Conservation (phyloP, 2,888 invertebrate species). For the Caenorhabditis sinica region DNA sequence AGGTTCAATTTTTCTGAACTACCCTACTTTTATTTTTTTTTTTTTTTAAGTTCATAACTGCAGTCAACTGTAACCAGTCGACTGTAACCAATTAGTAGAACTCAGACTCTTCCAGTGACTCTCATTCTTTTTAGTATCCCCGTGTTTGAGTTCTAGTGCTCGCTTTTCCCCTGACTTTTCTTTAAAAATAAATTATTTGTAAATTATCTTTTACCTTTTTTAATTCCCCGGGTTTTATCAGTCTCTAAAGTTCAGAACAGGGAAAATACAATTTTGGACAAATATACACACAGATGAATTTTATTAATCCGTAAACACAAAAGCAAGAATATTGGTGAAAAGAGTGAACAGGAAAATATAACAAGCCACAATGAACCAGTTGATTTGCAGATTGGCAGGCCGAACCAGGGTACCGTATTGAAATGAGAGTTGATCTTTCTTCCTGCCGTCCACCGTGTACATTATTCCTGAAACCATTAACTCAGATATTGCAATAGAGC, state of each 20-base stretch:
- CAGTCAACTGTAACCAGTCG: background rate
- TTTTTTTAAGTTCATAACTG: no score
- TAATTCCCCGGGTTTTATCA: no score
- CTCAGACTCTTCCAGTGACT: conserved; percentile 38
- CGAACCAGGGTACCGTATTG: conserved; percentile 27
- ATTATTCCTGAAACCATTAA: conserved; percentile 48
- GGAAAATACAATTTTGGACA: no score
- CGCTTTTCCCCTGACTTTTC: background rate
- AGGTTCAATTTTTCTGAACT: conserved; percentile 39
- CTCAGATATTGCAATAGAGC: background rate
- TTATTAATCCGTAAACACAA: conserved; percentile 25
- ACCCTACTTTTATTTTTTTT: background rate
- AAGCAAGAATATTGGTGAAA: conserved; percentile 22
- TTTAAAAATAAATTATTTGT: conserved; percentile 10
- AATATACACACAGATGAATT: no score
- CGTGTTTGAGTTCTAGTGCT: conserved; percentile 34
- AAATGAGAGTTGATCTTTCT: conserved; percentile 22
- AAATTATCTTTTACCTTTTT: background rate
- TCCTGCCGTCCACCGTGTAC: conserved; percentile 40
- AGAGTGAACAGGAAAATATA: conserved; percentile 31
- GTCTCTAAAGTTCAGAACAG: no score
- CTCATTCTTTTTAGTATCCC: conserved; percentile 13
- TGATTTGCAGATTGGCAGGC: background rate
- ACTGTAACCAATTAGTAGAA: conserved; percentile 24
- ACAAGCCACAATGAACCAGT: conserved; percentile 28